phyloP scores from a whole-genome alignment of 2,113 vertebrate species.

The Gallinago jamesoni region DNA sequence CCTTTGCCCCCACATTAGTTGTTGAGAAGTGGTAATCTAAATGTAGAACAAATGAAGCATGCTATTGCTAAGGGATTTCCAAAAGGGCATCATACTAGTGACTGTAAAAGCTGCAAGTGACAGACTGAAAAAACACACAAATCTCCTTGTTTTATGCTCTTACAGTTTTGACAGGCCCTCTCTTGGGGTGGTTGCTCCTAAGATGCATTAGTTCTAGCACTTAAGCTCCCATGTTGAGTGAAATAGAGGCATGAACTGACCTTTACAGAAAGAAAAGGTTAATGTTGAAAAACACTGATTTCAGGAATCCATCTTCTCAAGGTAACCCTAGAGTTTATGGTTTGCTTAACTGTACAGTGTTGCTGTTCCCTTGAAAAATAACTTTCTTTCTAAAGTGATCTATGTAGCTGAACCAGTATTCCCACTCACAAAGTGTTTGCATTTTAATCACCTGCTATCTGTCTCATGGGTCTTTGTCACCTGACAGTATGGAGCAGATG shows the following conservation, averaged over 20 bases:
- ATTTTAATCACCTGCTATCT: not conserved
- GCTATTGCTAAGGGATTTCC: not conserved
- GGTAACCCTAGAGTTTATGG: conserved; percentile 6
- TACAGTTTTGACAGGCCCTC: conserved; percentile 1
- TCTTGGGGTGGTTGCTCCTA: not conserved
- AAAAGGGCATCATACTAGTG: not conserved
- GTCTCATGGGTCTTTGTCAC: not conserved
- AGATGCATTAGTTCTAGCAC: conserved; percentile 33
- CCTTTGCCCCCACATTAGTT: not conserved
- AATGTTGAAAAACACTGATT: conserved; percentile 6
- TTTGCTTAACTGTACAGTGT: conserved; percentile 4
- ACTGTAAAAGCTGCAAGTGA: not conserved
- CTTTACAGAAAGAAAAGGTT: conserved; percentile 26
- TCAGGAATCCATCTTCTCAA: not conserved
- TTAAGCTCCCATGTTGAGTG: not conserved
- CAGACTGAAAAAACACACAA: conserved; percentile 1
- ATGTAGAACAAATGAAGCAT: conserved; percentile 1
- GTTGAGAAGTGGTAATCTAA: not conserved
- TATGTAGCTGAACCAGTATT: not conserved
- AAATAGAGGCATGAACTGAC: conserved; percentile 6
- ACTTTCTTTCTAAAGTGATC: not conserved
- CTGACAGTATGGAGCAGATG: not conserved
- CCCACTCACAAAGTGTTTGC: not conserved
- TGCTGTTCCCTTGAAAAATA: conserved; percentile 3
- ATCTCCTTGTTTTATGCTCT: not conserved